Percentiles rank a stretch among this genome's conserved stretches.
Conservation (phyloP, 2,797 vertebrate genomes). For the Helarctos malayanus region DNA sequence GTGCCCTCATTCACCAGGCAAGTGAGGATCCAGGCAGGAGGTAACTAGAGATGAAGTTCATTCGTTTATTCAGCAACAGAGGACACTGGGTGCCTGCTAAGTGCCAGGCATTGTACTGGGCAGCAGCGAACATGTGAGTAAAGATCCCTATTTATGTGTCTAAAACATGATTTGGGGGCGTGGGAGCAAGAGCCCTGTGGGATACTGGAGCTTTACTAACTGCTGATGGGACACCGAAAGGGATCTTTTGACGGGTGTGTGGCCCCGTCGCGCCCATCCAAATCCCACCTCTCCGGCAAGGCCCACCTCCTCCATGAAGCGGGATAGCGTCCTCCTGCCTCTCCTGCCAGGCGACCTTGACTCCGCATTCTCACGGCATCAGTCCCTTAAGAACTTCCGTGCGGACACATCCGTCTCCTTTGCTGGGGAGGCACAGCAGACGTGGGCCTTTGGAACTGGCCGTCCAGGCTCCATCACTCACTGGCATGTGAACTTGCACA, state of each 20-base stretch:
- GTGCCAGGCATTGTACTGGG: not conserved
- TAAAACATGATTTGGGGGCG: not conserved
- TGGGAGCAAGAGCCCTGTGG: not conserved
- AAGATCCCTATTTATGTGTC: not conserved
- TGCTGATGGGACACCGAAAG: not conserved
- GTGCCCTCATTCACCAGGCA: not conserved
- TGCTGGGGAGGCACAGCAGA: not conserved
- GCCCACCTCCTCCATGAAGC: not conserved
- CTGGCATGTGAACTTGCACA: not conserved
- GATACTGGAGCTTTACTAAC: not conserved
- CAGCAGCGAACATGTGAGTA: not conserved
- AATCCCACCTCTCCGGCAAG: not conserved
- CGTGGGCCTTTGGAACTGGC: not conserved
- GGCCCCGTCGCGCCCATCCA: not conserved
- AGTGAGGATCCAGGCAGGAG: not conserved
- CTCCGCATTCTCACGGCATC: not conserved
- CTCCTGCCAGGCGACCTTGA: not conserved
- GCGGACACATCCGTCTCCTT: not conserved
- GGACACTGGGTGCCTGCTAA: not conserved
- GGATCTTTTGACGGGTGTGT: not conserved
- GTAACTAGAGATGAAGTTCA: not conserved
- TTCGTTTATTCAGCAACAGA: not conserved
- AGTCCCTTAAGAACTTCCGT: not conserved
- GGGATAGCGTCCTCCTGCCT: accelerated
- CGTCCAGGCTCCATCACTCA: not conserved